These are phyloP conservation scores for Subacronicta megacephala DNA, from an alignment of 2,888 invertebrate species.

Conservation along the genomic window DNA sequence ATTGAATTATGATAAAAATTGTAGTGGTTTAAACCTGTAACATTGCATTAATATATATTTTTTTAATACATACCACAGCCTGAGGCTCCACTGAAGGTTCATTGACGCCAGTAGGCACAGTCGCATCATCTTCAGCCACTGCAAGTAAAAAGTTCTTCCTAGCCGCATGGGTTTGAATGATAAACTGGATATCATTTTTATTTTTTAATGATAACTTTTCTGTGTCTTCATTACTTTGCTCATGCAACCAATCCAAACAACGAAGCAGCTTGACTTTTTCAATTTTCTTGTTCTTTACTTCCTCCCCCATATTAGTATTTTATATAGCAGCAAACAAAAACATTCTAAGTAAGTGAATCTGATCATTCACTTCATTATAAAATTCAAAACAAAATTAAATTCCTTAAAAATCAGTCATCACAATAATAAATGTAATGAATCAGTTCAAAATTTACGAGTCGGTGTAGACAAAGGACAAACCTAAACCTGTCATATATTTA, in stretches of 20 bases:
- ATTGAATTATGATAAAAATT: no score
- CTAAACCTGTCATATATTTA: no score
- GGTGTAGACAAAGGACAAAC: no score
- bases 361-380: background rate
- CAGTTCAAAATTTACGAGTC: no score
- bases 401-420: no score
- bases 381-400: background rate
- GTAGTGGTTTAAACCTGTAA: background rate
- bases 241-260: conserved; percentile 81
- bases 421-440: no score
- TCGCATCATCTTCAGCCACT: conserved; percentile 78
- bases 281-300: conserved; percentile 13
- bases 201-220: conserved; percentile 75
- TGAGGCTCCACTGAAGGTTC: conserved; percentile 72
- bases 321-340: background rate
- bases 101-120: conserved; percentile 77
- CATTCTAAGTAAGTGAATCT: background rate
- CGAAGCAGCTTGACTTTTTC: conserved; percentile 65
- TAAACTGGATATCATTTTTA: conserved; percentile 83
- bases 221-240: conserved; percentile 76
- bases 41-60: background rate
- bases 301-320: conserved; percentile 21
- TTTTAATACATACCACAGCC: conserved; percentile 68
- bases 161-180: conserved; percentile 78
- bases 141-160: conserved; percentile 77